phyloP scores from a whole-genome alignment of 2,888 invertebrate species.

The Drosophila mimica region DNA sequence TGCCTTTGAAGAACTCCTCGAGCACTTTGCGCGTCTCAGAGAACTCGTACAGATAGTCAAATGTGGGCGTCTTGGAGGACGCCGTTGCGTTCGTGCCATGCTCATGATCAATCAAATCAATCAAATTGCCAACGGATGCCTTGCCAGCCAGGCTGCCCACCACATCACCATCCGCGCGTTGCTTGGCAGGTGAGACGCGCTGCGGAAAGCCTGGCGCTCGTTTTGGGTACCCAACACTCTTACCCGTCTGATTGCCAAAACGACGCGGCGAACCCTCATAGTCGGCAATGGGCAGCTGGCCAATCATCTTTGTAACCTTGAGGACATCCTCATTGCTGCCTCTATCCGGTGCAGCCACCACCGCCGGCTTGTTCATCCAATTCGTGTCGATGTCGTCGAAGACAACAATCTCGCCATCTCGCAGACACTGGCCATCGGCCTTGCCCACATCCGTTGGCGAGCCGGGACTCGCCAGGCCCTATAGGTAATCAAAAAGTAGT shows the following conservation, averaged over 20 bases:
- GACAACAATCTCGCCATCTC: constrained; percentile 93
- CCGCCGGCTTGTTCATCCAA: constrained; percentile 82
- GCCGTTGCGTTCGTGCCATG: constrained; percentile 21
- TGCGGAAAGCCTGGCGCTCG: constrained; percentile 94
- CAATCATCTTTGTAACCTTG: constrained; percentile 85
- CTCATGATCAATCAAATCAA: constrained; percentile 71
- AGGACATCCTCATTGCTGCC: constrained; percentile 81
- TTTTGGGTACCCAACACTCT: constrained; percentile 87
- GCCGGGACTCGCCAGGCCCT: constrained; percentile 82
- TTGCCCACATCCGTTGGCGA: constrained; percentile 84
- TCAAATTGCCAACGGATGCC: constrained; percentile 75
- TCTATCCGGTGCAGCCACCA: constrained; percentile 24
- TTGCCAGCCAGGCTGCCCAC: constrained; percentile 43
- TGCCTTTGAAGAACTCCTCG: constrained; percentile 95
- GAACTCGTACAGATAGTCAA: constrained; percentile 96
- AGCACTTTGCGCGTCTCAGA: constrained; percentile 96
- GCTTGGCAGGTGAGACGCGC: constrained; percentile 78
- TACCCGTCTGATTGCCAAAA: constrained; percentile 87
- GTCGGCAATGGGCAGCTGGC: constrained; percentile 92
- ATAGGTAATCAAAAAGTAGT: background rate
- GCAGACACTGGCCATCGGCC: constrained; percentile 85
- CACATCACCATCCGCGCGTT: constrained; percentile 42
- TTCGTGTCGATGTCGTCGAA: constrained; percentile 88
- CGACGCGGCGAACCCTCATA: constrained; percentile 96
- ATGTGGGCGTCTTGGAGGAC: constrained; percentile 87